These are phyloP conservation scores for Athene cunicularia DNA, from an alignment of 2,113 vertebrate species.

Conservation along the genomic window DNA sequence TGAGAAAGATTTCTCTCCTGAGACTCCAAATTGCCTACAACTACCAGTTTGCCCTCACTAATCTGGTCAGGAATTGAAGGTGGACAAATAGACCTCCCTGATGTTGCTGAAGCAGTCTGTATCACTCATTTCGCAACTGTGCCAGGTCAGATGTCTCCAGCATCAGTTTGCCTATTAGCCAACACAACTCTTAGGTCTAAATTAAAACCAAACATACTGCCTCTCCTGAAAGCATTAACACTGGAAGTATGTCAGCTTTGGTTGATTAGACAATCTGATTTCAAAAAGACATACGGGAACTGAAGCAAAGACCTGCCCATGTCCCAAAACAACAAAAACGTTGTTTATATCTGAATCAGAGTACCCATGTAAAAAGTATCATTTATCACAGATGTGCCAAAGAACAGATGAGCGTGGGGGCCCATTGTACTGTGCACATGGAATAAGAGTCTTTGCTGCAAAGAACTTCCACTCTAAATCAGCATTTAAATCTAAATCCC, in stretches of 20 bases:
- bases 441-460: not conserved
- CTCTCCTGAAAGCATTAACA: not conserved
- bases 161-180: not conserved
- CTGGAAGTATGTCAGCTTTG: not conserved
- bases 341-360: not conserved
- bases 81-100: not conserved
- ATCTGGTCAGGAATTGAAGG: not conserved
- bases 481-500: slow-evolving; percentile 36
- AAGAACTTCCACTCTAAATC: not conserved
- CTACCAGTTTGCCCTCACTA: not conserved
- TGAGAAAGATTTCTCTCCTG: not conserved
- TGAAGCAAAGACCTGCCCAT: not conserved
- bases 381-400: not conserved
- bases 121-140: not conserved
- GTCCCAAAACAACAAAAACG: not conserved
- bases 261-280: not conserved
- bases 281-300: not conserved
- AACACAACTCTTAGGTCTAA: not conserved
- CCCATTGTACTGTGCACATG: not conserved
- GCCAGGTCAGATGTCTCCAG: not conserved
- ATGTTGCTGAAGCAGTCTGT: not conserved
- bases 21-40: not conserved
- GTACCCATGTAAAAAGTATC: not conserved
- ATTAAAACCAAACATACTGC: not conserved
- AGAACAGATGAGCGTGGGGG: not conserved